Evolutionary conservation across 2,113 vertebrate species (phyloP).

Genomic region (Ranitomeya variabilis): DNA sequence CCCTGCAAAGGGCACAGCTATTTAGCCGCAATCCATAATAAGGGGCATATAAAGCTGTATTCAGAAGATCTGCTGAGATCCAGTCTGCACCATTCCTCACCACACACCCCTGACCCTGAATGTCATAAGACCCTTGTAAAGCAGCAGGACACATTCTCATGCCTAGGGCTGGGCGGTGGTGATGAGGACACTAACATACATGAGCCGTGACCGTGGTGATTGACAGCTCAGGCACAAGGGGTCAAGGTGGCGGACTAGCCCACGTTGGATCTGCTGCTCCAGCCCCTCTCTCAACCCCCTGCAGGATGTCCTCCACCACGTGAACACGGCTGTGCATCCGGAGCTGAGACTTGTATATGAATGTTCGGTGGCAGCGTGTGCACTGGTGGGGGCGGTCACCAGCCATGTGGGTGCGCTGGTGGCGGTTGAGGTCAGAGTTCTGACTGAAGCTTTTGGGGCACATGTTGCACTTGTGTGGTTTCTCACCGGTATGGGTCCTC

Average conservation of each 20-base stretch:
- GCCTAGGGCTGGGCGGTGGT: background rate
- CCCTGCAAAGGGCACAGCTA: no score
- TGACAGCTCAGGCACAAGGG: background rate
- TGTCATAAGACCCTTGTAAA: background rate
- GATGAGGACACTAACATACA: background rate
- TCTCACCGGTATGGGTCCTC: slow-evolving; percentile 50
- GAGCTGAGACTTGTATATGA: slow-evolving; percentile 56
- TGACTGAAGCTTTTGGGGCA: slow-evolving; percentile 57
- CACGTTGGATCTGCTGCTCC: background rate
- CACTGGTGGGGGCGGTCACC: slow-evolving; percentile 50
- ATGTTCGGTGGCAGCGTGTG: slow-evolving; percentile 40
- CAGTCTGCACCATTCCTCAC: no score
- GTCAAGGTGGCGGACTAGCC: background rate
- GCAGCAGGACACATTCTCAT: background rate
- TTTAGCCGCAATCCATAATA: no score
- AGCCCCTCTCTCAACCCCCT: slow-evolving; percentile 21
- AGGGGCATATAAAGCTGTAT: no score
- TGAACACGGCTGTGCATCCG: slow-evolving; percentile 47
- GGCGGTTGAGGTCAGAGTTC: slow-evolving; percentile 57
- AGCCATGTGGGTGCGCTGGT: slow-evolving; percentile 55
- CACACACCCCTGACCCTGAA: no score
- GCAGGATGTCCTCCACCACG: slow-evolving; percentile 48
- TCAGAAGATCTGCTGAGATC: no score
- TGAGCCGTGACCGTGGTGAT: background rate
- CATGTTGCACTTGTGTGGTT: slow-evolving; percentile 35